Evolutionary conservation across 2,888 invertebrate genomes (phyloP), one percentile per base, ranked within the genome.

Genomic region (Parthenolecanium corni): DNA sequence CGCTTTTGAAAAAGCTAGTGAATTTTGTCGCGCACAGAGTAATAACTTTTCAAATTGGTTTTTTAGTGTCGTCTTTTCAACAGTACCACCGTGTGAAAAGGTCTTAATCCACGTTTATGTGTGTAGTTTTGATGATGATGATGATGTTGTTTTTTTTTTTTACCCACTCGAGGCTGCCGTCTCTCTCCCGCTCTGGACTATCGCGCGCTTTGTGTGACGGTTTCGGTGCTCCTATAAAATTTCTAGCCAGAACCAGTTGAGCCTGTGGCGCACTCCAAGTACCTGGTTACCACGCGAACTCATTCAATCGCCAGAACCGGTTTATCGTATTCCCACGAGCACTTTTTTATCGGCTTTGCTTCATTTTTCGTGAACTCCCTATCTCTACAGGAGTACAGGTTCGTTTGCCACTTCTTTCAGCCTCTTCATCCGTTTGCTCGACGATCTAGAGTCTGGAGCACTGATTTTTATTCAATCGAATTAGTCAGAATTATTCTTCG

Each of bases 201-300:
- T 38, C 25, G 52, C 38, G n/a, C 36, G 52, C 52, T 38, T 42
- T 54, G 24, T 54, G 40, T 54, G 54, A 42, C 46, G 46, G 57
- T 57, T 46, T 52, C 44, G 42, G 16, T 54, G 40, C 40, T 54
- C 38, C 54, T 54, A 54, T 54, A 54, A 54, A 54, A 54, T 40
- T 54, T 42, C 20, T 54, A 42, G 38, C 20, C 21, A 57, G 25
- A 57, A 57, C 57, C 57, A 57, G 57, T 44, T 57, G 57, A 57
- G 31, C 57, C 57, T 46, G 46, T 57, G 57, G 57, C 57, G 57
- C 44, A 57, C 57, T 57, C 46, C 57, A 42, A 44, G 42, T 56
- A 46, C 42, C 18, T 18, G 20, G 46, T 31, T 57, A 57, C 57
- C 57, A 57, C 57, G 57, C 57, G 57, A 57, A 57, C 57, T 57